Percentiles rank a stretch among this genome's conserved stretches.
Conservation (phyloP, 2,113 vertebrate genomes). For the Brachirus orientalis region DNA sequence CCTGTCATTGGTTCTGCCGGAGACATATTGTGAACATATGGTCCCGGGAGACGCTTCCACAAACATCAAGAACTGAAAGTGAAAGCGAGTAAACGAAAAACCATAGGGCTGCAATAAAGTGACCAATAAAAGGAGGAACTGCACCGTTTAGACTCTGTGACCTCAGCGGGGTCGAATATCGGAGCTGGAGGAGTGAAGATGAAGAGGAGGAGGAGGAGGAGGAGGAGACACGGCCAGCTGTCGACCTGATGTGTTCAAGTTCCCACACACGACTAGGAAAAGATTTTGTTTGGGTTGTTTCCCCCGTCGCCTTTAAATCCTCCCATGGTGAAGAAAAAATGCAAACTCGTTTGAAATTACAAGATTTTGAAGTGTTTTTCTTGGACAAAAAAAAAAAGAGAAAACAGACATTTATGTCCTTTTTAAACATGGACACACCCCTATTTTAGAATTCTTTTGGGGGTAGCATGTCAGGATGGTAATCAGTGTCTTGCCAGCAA, state of each 20-base stretch:
- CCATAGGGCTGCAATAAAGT: slow-evolving; percentile 33
- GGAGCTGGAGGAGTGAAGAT: slow-evolving; percentile 23
- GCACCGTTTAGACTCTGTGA: slow-evolving; percentile 34
- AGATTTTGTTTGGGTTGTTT: slow-evolving; percentile 56
- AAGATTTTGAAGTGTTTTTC: slow-evolving; percentile 1
- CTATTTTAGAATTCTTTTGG: slow-evolving; percentile 5
- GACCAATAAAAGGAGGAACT: slow-evolving; percentile 41
- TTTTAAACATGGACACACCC: slow-evolving; percentile 8
- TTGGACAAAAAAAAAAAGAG: not conserved
- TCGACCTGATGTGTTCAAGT: slow-evolving; percentile 67
- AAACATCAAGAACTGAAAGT: slow-evolving; percentile 52
- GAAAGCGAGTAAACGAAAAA: slow-evolving; percentile 41
- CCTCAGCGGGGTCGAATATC: slow-evolving; percentile 46
- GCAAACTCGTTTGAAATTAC: not conserved
- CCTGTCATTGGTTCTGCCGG: not conserved
- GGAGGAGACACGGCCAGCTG: slow-evolving; percentile 61
- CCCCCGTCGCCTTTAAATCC: no score
- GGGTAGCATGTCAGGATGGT: slow-evolving; percentile 10
- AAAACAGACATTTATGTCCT: not conserved
- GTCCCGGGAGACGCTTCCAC: slow-evolving; percentile 16
- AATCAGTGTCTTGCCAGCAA: slow-evolving; percentile 34
- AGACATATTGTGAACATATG: slow-evolving; percentile 60
- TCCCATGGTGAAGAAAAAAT: slow-evolving; percentile 9
- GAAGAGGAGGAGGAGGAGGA: slow-evolving; percentile 34
- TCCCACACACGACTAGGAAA: slow-evolving; percentile 65